phyloP scores from a whole-genome alignment of 2,888 invertebrate species.

The Drosophila kokeensis region DNA sequence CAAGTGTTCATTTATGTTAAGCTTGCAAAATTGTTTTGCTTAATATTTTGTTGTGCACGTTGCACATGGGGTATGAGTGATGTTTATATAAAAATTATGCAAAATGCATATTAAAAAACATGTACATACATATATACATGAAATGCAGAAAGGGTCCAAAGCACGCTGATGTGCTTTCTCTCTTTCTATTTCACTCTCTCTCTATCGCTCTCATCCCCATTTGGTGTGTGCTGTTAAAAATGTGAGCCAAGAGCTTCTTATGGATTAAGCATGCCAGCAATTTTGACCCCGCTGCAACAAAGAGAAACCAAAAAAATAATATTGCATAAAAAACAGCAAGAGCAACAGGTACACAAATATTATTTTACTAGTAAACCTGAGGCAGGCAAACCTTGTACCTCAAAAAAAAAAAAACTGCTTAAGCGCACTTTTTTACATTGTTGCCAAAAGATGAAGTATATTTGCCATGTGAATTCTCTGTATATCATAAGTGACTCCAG shows the following conservation, averaged over 20 bases:
- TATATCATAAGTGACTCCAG: background rate
- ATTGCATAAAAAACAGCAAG: constrained; percentile 24
- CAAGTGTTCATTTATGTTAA: constrained; percentile 77
- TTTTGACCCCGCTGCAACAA: constrained; percentile 63
- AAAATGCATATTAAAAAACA: constrained; percentile 75
- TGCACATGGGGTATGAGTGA: constrained; percentile 78
- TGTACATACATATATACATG: background rate
- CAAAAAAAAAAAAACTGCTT: constrained; percentile 52
- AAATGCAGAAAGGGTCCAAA: constrained; percentile 13
- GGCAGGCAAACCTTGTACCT: constrained; percentile 32
- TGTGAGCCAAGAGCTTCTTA: constrained; percentile 78
- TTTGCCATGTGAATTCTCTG: background rate
- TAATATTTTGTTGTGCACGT: constrained; percentile 59
- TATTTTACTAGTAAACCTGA: constrained; percentile 75
- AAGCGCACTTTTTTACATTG: constrained; percentile 13
- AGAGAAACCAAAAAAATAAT: constrained; percentile 12
- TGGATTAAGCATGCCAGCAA: constrained; percentile 80
- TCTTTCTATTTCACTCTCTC: background rate
- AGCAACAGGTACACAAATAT: constrained; percentile 65
- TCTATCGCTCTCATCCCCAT: constrained; percentile 2
- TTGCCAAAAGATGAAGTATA: background rate
- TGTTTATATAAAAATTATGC: constrained; percentile 80
- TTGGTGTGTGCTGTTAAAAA: constrained; percentile 60
- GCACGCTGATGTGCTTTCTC: constrained; percentile 3
- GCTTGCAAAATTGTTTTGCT: constrained; percentile 78